Percentiles rank a stretch among this genome's conserved stretches.
Conservation (phyloP, 2,113 vertebrate genomes). For the Acinonyx jubatus region DNA sequence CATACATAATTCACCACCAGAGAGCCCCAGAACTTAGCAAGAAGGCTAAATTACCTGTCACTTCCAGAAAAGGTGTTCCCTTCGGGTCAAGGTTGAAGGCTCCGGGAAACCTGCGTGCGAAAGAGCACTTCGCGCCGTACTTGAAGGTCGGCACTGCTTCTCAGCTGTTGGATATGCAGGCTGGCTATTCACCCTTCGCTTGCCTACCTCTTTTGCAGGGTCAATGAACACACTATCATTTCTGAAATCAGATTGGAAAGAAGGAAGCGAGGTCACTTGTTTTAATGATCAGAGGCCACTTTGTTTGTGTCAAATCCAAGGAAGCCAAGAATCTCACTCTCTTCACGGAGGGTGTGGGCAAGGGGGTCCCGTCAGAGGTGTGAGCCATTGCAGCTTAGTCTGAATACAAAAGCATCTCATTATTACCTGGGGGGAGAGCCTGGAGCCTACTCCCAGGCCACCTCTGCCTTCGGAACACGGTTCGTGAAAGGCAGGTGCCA, state of each 20-base stretch:
- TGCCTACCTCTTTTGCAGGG: constrained; percentile 34
- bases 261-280: neutral
- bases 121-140: constrained; percentile 37
- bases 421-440: constrained; percentile 59
- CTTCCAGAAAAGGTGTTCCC: constrained; percentile 82
- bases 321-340: neutral
- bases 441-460: constrained; percentile 69
- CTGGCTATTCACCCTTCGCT: constrained; percentile 26
- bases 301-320: neutral
- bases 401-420: constrained; percentile 82
- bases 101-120: constrained; percentile 68
- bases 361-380: constrained; percentile 65
- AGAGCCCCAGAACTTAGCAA: constrained; percentile 86
- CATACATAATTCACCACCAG: constrained; percentile 89
- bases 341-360: constrained; percentile 50
- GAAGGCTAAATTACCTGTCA: constrained; percentile 88
- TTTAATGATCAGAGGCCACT: constrained; percentile 64
- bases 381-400: constrained; percentile 36
- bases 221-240: constrained; percentile 43
- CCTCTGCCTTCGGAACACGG: constrained; percentile 79
- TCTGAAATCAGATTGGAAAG: constrained; percentile 41
- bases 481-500: constrained; percentile 81
- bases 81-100: constrained; percentile 87
- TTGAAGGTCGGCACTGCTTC: constrained; percentile 63
- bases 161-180: constrained; percentile 41